These are phyloP conservation scores for Bubo bubo DNA, from an alignment of 2,113 vertebrate genomes.

Conservation along the genomic window DNA sequence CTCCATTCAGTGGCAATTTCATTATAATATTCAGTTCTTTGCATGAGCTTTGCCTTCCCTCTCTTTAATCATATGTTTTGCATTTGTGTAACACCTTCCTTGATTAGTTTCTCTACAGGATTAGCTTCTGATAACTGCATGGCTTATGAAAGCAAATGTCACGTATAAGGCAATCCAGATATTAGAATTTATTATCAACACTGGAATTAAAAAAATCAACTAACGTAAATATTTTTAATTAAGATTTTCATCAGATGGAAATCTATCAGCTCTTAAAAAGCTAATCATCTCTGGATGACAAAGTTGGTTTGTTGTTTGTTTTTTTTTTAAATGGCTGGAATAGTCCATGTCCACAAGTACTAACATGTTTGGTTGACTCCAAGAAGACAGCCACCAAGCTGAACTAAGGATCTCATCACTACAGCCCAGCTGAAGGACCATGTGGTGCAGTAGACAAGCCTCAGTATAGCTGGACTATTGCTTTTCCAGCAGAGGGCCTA, in stretches of 20 bases:
- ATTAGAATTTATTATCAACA: conserved; percentile 64
- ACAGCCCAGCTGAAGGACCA: neutral
- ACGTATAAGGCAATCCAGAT: conserved; percentile 71
- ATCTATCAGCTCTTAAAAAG: conserved; percentile 14
- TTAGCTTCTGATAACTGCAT: conserved; percentile 79
- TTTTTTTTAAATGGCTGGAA: neutral
- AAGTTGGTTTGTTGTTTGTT: neutral
- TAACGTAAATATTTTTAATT: conserved; percentile 60
- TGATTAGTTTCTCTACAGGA: conserved; percentile 87
- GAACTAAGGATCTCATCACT: neutral
- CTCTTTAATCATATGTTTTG: conserved; percentile 86
- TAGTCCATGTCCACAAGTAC: neutral
- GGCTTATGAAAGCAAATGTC: conserved; percentile 83
- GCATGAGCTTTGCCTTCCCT: conserved; percentile 74
- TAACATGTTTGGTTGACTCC: neutral
- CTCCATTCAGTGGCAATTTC: conserved; percentile 78
- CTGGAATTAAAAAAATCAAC: conserved; percentile 36
- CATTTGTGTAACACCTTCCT: conserved; percentile 82
- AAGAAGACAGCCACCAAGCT: neutral
- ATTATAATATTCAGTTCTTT: conserved; percentile 76
- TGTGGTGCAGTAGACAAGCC: neutral
- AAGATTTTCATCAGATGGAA: conserved; percentile 39
- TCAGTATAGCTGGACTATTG: neutral
- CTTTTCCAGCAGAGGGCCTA: neutral
- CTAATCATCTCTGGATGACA: neutral